phyloP scores from a whole-genome alignment of 2,113 vertebrate genomes.

The Talpa occidentalis region DNA sequence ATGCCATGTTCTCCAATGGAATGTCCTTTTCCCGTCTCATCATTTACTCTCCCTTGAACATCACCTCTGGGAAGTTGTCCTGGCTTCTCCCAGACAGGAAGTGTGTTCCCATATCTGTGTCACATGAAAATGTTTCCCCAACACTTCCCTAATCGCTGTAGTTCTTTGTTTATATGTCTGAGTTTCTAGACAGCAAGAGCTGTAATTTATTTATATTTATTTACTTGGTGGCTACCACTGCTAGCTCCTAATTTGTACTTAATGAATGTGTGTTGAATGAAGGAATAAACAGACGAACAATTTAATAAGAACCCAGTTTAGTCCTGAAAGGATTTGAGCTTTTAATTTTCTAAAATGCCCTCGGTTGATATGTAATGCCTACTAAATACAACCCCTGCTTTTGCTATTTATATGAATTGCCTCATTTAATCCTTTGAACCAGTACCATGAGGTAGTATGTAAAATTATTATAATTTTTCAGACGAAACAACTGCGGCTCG shows the following conservation, averaged over 20 bases:
- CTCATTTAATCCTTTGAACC: neutral
- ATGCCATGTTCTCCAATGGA: accelerated
- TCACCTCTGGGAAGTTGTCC: neutral
- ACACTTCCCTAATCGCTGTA: neutral
- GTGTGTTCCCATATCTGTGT: neutral
- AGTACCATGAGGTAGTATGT: neutral
- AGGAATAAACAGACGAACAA: neutral
- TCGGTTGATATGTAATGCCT: neutral
- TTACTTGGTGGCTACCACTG: neutral
- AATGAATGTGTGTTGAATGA: neutral
- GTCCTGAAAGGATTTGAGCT: neutral
- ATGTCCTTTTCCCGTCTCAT: neutral
- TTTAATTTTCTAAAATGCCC: neutral
- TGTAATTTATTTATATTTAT: neutral
- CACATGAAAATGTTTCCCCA: neutral
- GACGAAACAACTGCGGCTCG: neutral
- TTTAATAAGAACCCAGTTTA: neutral
- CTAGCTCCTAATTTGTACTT: neutral
- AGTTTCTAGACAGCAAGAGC: neutral
- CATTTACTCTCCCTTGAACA: neutral
- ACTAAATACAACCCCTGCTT: neutral
- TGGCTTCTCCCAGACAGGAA: neutral
- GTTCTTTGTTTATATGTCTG: neutral
- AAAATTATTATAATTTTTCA: neutral
- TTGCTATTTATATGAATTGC: neutral